Conservation (phyloP, 2,797 vertebrate species). For the Epinephelus coioides region DNA sequence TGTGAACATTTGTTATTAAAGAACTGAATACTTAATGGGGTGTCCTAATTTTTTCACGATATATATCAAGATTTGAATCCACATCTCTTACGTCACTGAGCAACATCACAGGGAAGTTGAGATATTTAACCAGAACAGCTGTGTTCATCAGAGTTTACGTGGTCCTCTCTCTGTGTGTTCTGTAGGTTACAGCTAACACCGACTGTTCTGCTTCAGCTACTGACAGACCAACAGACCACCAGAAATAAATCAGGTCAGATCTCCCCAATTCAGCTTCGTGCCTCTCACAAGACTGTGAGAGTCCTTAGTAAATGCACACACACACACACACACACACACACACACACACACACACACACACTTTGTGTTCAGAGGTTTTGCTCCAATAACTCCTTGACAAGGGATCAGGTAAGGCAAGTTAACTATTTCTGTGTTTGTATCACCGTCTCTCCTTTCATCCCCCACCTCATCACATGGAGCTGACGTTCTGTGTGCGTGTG, state of each 20-base stretch:
- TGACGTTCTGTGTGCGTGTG: slow-evolving; percentile 9
- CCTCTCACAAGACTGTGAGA: not conserved
- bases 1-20: too few relatives aligned
- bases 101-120: too few relatives aligned
- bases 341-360: slow-evolving; percentile 14
- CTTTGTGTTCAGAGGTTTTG: slow-evolving; percentile 3
- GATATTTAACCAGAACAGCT: not conserved
- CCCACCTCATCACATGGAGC: slow-evolving; percentile 22
- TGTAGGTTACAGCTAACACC: not conserved
- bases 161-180: not conserved
- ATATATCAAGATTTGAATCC: too few relatives aligned
- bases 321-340: slow-evolving; percentile 8
- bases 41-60: too few relatives aligned
- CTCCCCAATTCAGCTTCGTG: not conserved
- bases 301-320: not conserved
- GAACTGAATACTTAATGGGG: too few relatives aligned
- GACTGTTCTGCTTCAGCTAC: not conserved
- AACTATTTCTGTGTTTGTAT: slow-evolving; percentile 29
- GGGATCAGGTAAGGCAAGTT: slow-evolving; percentile 14
- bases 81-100: too few relatives aligned
- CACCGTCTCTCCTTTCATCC: slow-evolving; percentile 45
- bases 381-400: slow-evolving; percentile 12
- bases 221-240: not conserved
- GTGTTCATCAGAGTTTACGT: not conserved
- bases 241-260: not conserved